phyloP scores from a whole-genome alignment of 2,113 vertebrate species.

The Leuciscus idus region DNA sequence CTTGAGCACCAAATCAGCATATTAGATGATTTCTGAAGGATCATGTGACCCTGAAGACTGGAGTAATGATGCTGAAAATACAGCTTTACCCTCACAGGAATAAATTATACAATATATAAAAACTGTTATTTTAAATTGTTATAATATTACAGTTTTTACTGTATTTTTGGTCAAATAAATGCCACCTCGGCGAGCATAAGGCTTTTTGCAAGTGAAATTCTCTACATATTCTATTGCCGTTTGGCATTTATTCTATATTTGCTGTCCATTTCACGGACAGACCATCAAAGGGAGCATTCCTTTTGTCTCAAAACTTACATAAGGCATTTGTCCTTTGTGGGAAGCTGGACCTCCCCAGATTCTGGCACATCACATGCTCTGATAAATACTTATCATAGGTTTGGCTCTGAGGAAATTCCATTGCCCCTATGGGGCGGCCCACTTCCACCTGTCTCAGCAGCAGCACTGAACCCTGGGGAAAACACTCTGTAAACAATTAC shows the following conservation, averaged over 20 bases:
- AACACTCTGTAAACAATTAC: constrained; percentile 35
- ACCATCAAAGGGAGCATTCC: constrained; percentile 2
- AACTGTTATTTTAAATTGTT: no score
- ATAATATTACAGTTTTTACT: neutral
- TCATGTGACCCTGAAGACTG: neutral
- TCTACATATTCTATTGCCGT: neutral
- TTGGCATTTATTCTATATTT: neutral
- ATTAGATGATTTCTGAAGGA: neutral
- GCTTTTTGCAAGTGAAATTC: neutral
- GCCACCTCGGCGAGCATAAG: neutral
- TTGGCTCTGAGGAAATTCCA: constrained; percentile 35
- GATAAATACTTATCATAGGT: constrained; percentile 14
- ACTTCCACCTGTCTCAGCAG: constrained; percentile 42
- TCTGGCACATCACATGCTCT: constrained; percentile 47
- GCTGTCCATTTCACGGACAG: neutral
- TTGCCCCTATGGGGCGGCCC: neutral
- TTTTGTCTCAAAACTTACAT: constrained; percentile 43
- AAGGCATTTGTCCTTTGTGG: constrained; percentile 36
- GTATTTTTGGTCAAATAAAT: neutral
- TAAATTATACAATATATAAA: neutral
- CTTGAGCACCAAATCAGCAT: neutral
- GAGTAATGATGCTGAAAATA: neutral
- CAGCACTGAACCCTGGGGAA: constrained; percentile 23
- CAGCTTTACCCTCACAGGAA: neutral
- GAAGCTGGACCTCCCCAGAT: neutral